Base-by-base conservation (phyloP, 2,113 vertebrate species). In the Chionis minor region DNA sequence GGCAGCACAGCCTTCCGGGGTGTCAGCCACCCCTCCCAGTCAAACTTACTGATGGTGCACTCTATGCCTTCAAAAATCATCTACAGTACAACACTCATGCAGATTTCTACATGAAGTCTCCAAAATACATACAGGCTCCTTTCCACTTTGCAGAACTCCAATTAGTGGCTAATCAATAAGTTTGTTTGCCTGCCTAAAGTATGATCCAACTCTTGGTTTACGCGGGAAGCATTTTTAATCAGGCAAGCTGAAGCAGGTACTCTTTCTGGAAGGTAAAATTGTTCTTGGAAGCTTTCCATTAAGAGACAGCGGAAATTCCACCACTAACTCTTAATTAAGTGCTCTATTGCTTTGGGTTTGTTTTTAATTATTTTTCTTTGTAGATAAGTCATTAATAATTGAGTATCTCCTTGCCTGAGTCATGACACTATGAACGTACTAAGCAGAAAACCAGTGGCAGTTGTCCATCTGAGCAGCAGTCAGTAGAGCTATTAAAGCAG, bases 301-400 rank as follows among this genome's bases (percentile, higher is more conserved):
- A 95, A 88, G 47, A 96, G 90, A 96, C 86, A 90, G 88, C 18
- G 0, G 84, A 94, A 97, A 86, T 91, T 96, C 89, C 51, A 91
- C 93, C 81, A 94, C 94, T 82, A 96, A 91, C 91, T 91, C 95
- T 96, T 97, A 97, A 97, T 97, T 97, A 97, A 97, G 94, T 96
- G 93, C 74, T 97, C 95, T 94, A 91, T 96, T 97, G 95, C 93
- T 95, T 95, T 94, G 89, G 81, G 94, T 96, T 96, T 91, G 94
- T 88, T 96, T 96, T 88, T 95, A 96, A 95, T 97, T 97, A 95
- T 97, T 97, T 95, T 97, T 95, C 93, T 92, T 95, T 93, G 91
- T 96, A 96, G 96, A 95, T 95, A 97, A 96, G 93, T 96, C 96
- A 96, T 97, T 95, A 96, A 97, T 96, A 96, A 97, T 97, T 97